These are phyloP conservation scores for Phoronis australis DNA, from an alignment of 2,888 invertebrate genomes.

Conservation along the genomic window DNA sequence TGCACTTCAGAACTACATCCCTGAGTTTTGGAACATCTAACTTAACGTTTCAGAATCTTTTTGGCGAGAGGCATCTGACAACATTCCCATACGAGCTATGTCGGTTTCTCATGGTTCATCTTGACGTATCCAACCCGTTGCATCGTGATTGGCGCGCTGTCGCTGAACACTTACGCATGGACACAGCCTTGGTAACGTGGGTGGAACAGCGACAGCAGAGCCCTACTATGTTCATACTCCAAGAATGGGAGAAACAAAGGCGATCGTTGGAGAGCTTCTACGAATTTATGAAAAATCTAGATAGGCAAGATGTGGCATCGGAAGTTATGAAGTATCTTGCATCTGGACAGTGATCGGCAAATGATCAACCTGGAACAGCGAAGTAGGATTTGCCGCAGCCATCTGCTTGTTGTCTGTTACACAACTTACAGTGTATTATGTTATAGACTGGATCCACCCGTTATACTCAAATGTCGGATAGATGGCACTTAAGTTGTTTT, in stretches of 20 bases:
- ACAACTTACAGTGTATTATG: too few relatives aligned
- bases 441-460: too few relatives aligned
- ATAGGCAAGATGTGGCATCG: constrained; percentile 17
- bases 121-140: neutral
- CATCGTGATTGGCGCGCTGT: constrained; percentile 18
- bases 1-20: too few relatives aligned
- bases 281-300: constrained; percentile 14
- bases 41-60: too few relatives aligned
- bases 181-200: constrained; percentile 15
- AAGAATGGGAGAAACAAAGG: constrained; percentile 16
- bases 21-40: too few relatives aligned
- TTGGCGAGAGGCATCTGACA: too few relatives aligned
- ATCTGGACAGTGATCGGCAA: neutral
- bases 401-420: too few relatives aligned
- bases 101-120: neutral
- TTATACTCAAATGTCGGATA: too few relatives aligned
- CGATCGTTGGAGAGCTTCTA: constrained; percentile 12
- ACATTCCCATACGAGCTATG: neutral
- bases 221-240: constrained; percentile 15
- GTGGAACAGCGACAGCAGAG: constrained; percentile 11
- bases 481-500: too few relatives aligned
- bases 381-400: too few relatives aligned
- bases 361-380: too few relatives aligned
- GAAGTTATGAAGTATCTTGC: constrained; percentile 10
- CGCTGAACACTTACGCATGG: constrained; percentile 17